Evolutionary conservation across 2,888 invertebrate species (phyloP).

Genomic region (Rhagonycha lutea): DNA sequence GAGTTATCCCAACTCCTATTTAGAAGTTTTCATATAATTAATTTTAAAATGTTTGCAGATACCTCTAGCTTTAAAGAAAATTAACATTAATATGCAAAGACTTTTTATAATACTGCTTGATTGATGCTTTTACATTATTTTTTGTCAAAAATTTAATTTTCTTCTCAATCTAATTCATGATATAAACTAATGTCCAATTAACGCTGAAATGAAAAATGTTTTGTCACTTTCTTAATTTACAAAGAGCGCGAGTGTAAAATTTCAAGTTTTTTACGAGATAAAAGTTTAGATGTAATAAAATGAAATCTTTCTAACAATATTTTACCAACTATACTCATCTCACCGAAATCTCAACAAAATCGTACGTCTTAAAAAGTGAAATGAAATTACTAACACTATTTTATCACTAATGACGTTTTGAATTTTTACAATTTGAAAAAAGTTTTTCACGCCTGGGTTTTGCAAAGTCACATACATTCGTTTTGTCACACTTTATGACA

Average conservation of each 20-base stretch:
- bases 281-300: background rate
- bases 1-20: slow-evolving; percentile 21
- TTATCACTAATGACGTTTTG: background rate
- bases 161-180: slow-evolving; percentile 27
- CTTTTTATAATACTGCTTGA: slow-evolving; percentile 27
- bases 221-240: slow-evolving; percentile 35
- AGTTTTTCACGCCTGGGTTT: slow-evolving; percentile 3
- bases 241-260: slow-evolving; percentile 30
- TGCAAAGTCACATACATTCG: slow-evolving; percentile 22
- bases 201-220: slow-evolving; percentile 40
- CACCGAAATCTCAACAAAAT: background rate
- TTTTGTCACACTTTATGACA: slow-evolving; percentile 33
- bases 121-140: slow-evolving; percentile 30
- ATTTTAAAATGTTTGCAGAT: slow-evolving; percentile 27
- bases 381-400: background rate
- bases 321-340: background rate
- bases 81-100: slow-evolving; percentile 16
- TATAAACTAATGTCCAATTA: slow-evolving; percentile 39
- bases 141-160: slow-evolving; percentile 33
- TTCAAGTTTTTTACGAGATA: slow-evolving; percentile 15
- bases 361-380: background rate
- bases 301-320: background rate
- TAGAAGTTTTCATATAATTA: slow-evolving; percentile 23
- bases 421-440: background rate
- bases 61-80: slow-evolving; percentile 26